Conservation (phyloP, 2,113 vertebrate species). For the Dendrocopos noguchii region DNA sequence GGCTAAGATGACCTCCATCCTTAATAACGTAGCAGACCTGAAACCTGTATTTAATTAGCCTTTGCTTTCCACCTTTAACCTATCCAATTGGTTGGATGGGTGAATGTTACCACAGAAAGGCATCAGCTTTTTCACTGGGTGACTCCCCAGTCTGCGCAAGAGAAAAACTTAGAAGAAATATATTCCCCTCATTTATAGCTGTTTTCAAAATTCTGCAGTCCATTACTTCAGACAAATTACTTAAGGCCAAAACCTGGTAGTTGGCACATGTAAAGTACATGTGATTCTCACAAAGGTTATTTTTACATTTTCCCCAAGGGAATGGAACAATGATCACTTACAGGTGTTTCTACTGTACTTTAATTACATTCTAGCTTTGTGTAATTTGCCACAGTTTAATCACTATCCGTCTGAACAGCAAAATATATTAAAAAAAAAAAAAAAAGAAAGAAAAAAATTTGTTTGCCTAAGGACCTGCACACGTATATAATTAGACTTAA, state of each 20-base stretch:
- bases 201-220: background rate
- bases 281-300: background rate
- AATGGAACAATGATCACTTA: slow-evolving; percentile 5
- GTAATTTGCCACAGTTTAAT: slow-evolving; percentile 31
- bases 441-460: background rate
- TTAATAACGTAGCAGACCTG: slow-evolving; percentile 10
- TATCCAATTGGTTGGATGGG: background rate
- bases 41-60: slow-evolving; percentile 33
- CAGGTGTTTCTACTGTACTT: background rate
- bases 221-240: background rate
- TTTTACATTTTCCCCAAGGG: background rate
- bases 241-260: background rate
- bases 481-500: background rate
- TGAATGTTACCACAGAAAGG: slow-evolving; percentile 36
- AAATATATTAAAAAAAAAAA: background rate
- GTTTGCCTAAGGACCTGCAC: background rate
- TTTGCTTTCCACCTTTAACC: background rate
- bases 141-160: background rate
- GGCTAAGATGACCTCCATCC: background rate
- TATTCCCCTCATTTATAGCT: background rate
- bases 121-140: background rate
- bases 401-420: background rate
- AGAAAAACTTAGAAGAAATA: background rate
- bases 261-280: background rate
- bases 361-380: background rate